A percentile compares a stretch with the other conserved stretches of the same genome.
These are phyloP conservation scores for Heliconius hermathena DNA, from an alignment of 1,140 invertebrate genomes.

Conservation along the genomic window DNA sequence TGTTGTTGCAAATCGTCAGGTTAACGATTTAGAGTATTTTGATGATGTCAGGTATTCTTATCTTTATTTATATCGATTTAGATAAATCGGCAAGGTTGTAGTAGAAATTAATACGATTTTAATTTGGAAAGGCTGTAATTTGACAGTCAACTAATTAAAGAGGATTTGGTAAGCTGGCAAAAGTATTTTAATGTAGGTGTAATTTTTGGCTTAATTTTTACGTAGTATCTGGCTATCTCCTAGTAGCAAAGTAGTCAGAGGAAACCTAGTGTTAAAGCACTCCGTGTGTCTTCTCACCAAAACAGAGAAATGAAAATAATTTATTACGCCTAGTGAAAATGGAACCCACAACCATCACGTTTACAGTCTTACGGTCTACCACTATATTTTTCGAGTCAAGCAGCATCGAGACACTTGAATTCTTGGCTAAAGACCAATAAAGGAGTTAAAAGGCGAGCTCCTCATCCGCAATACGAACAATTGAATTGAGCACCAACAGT, in stretches of 20 bases:
- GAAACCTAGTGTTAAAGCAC: too few relatives aligned
- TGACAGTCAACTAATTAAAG: background rate
- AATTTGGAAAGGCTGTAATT: background rate
- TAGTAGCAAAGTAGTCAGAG: too few relatives aligned
- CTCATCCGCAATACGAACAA: slow-evolving; percentile 24
- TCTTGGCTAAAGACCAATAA: slow-evolving; percentile 12
- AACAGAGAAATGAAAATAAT: too few relatives aligned
- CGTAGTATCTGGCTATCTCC: too few relatives aligned
- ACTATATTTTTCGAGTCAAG: background rate
- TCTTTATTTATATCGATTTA: background rate
- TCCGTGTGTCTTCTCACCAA: too few relatives aligned
- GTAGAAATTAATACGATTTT: background rate
- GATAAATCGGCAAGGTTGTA: slow-evolving; percentile 1
- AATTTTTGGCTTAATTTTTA: too few relatives aligned
- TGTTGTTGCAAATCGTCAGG: slow-evolving; percentile 34
- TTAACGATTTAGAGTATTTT: slow-evolving; percentile 30
- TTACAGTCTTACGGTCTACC: too few relatives aligned
- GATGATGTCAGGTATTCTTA: slow-evolving; percentile 15
- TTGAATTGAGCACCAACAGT: slow-evolving; percentile 23
- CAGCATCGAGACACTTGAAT: slow-evolving; percentile 4
- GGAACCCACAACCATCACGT: too few relatives aligned
- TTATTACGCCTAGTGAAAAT: too few relatives aligned
- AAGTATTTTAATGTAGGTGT: too few relatives aligned
- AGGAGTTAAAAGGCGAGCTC: slow-evolving; percentile 7
- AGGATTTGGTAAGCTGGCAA: background rate